Percentiles rank a stretch among this genome's conserved stretches.
Conservation (phyloP, 2,113 vertebrate genomes). For the Ceratotherium simum region DNA sequence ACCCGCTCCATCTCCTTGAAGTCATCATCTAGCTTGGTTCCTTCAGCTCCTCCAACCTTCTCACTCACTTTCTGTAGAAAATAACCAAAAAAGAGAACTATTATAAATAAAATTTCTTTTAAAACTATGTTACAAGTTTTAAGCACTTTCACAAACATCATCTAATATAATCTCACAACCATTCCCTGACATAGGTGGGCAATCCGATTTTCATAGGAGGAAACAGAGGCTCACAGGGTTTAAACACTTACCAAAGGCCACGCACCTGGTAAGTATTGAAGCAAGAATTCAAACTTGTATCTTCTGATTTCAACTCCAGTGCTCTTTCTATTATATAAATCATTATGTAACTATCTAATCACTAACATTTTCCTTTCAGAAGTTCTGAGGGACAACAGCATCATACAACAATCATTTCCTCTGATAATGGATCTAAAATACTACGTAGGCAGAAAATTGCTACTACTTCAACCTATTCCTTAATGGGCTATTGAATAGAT, state of each 20-base stretch:
- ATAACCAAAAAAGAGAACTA: slow-evolving; percentile 54
- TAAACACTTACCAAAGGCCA: neutral
- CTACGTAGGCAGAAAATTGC: slow-evolving; percentile 60
- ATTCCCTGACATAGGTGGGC: neutral
- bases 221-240: neutral
- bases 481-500: slow-evolving; percentile 42
- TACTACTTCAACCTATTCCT: slow-evolving; percentile 53
- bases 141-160: neutral
- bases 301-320: neutral
- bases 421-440: slow-evolving; percentile 52
- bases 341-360: neutral
- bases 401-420: neutral
- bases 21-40: slow-evolving; percentile 97
- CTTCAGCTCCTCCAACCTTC: slow-evolving; percentile 97
- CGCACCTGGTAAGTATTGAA: neutral
- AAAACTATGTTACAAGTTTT: neutral
- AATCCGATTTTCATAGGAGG: neutral
- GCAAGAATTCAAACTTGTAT: neutral
- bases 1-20: slow-evolving; percentile 98
- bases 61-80: slow-evolving; percentile 96
- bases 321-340: slow-evolving; percentile 21
- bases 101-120: slow-evolving; percentile 40
- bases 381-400: neutral
- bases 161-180: neutral
- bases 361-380: slow-evolving; percentile 36